These are phyloP conservation scores for Sphaerodactylus townsendi DNA, from an alignment of 2,113 vertebrate genomes.

Conservation along the genomic window DNA sequence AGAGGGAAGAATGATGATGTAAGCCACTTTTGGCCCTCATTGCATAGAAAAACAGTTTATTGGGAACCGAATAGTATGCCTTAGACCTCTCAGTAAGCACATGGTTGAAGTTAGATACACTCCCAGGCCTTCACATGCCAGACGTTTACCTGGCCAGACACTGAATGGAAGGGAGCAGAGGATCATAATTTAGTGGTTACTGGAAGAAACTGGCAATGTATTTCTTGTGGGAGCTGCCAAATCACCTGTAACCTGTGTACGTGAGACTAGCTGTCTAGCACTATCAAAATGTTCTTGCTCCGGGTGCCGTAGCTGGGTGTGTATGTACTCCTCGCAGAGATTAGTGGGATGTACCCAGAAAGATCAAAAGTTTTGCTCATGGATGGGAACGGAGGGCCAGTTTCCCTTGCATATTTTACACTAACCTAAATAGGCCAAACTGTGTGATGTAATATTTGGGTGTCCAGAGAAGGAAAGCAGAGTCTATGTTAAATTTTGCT, in stretches of 20 bases:
- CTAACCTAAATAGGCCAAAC: background rate
- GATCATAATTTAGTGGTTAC: background rate
- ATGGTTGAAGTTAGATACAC: background rate
- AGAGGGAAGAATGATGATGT: too few species aligned
- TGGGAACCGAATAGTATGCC: background rate
- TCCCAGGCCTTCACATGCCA: too few species aligned
- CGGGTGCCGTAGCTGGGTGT: too few species aligned
- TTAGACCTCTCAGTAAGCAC: background rate
- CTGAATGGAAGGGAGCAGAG: background rate
- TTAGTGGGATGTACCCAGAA: too few species aligned
- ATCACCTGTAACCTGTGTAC: background rate
- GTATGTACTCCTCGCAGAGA: too few species aligned
- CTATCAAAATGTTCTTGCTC: too few species aligned
- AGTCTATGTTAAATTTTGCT: background rate
- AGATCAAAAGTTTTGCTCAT: background rate
- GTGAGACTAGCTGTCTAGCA: too few species aligned
- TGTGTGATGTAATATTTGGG: background rate
- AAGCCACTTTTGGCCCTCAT: too few species aligned
- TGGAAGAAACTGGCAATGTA: background rate
- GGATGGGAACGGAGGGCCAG: too few species aligned
- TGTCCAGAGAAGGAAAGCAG: background rate
- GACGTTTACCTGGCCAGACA: background rate
- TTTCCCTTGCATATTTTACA: background rate
- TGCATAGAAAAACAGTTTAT: too few species aligned
- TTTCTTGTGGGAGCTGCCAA: background rate